Evolutionary conservation across 2,113 vertebrate genomes (phyloP), one percentile per base, ranked within the genome.

Genomic region (Ctenomys sociabilis): DNA sequence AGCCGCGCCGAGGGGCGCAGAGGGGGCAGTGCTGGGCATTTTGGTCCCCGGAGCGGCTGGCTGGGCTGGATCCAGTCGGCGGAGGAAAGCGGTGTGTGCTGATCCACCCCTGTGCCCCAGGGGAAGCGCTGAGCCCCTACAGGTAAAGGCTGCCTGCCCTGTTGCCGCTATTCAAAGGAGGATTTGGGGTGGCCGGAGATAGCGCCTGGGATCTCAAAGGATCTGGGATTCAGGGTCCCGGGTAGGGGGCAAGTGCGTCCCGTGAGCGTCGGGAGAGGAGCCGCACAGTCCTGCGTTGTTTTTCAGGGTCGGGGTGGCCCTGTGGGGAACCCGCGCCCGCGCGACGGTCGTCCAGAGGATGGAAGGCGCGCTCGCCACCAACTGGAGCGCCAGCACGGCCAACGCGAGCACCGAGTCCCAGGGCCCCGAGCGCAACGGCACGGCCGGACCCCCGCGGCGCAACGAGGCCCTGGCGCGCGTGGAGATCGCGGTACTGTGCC

Each of bases 381-480:
- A 99, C 97, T 98, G 98, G 85, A 99, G 98, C 93, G 21, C 78
- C 19, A 73, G 97, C 90, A 72, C 16, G 85, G 98, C 98, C 94
- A 96, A 96, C 85, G 96, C 94, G 30, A 92, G 89, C 57, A 49
- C 30, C 11, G 73, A 35, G 32, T 80, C 75, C 0, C 85, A 40
- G 0, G 95, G 24, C 30, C 0, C 37, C 0, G 64, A 21, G 5
- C 97, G 97, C 75, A 99, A 99, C 98, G 70, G 84, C 96, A 99
- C 98, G 0, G 86, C 97, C 0, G 99, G 99, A 59, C 98, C 99
- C 0, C 86, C 99, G 59, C 99, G 98, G 97, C 98, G 99, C 95
- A 99, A 99, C 64, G 99, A 99, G 98, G 99, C 99, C 52, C 98
- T 99, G 98, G 99, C 99, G 91, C 99, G 99, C 96, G 99, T 99